Conservation (phyloP, 2,113 vertebrate species). For the Neolamprologus toae region DNA sequence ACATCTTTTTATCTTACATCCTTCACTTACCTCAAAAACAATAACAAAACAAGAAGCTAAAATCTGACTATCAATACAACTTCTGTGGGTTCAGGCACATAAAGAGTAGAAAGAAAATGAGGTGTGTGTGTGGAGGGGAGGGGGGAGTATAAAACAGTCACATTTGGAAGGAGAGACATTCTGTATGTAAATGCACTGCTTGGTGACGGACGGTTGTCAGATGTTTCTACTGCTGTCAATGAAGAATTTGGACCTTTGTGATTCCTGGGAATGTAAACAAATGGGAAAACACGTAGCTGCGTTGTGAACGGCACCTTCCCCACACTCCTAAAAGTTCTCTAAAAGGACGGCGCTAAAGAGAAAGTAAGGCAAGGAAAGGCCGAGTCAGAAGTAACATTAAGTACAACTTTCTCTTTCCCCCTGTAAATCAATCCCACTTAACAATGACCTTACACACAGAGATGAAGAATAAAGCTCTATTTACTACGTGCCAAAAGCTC, state of each 20-base stretch:
- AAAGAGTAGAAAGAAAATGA: slow-evolving; percentile 37
- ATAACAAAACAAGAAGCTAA: slow-evolving; percentile 26
- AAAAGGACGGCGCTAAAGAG: not conserved
- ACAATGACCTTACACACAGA: not conserved
- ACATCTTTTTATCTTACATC: slow-evolving; percentile 66
- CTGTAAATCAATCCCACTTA: not conserved
- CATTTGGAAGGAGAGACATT: slow-evolving; percentile 32
- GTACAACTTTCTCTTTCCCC: not conserved
- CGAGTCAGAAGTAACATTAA: not conserved
- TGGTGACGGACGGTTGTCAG: slow-evolving; percentile 12
- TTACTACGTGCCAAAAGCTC: slow-evolving; percentile 13
- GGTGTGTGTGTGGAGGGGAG: not conserved
- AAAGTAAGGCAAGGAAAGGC: slow-evolving; percentile 24
- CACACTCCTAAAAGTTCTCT: not conserved
- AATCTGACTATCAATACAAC: slow-evolving; percentile 53
- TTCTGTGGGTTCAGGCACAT: slow-evolving; percentile 66
- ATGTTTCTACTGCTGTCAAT: not conserved
- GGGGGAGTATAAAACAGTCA: slow-evolving; percentile 39
- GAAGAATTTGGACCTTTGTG: not conserved
- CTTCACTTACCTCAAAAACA: slow-evolving; percentile 58
- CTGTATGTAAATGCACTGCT: slow-evolving; percentile 45
- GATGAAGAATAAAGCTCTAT: slow-evolving; percentile 12
- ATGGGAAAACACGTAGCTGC: not conserved
- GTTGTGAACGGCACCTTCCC: slow-evolving; percentile 7
- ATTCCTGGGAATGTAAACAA: slow-evolving; percentile 7